phyloP scores from a whole-genome alignment of 1,140 invertebrate genomes.

The Neodiprion fabricii region DNA sequence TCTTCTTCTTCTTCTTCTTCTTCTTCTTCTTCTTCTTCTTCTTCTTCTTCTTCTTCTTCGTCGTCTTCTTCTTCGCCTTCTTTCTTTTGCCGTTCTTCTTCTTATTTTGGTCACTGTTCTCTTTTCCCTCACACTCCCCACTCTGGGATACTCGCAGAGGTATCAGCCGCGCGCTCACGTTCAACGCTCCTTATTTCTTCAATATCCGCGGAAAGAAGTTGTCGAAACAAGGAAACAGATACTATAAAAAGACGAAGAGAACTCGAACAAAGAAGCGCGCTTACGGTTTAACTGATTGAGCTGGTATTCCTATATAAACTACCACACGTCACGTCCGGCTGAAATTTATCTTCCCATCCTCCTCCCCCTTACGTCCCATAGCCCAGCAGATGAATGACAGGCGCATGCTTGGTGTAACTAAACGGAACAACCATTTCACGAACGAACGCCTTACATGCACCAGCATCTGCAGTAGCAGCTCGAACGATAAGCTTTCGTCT shows the following conservation, averaged over 20 bases:
- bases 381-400: background rate
- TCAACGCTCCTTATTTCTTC: background rate
- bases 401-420: constrained; percentile 4
- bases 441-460: background rate
- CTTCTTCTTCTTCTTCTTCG: background rate
- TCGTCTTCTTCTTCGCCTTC: background rate
- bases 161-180: background rate
- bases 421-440: background rate
- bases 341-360: constrained; percentile 1
- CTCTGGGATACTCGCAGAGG: background rate
- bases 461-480: background rate
- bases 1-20: constrained; percentile 13
- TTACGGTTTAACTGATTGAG: constrained; percentile 4
- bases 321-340: constrained; percentile 6
- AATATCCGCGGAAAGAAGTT: background rate
- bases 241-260: background rate
- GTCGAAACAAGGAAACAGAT: background rate
- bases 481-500: background rate
- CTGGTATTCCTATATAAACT: background rate
- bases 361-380: background rate
- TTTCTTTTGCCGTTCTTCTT: background rate
- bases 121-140: background rate
- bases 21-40: constrained; percentile 10
- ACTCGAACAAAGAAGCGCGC: background rate
- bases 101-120: background rate